Percentiles rank a stretch among this genome's conserved stretches.
Conservation (phyloP, 2,888 invertebrate species). For the Caenorhabditis zanzibari region DNA sequence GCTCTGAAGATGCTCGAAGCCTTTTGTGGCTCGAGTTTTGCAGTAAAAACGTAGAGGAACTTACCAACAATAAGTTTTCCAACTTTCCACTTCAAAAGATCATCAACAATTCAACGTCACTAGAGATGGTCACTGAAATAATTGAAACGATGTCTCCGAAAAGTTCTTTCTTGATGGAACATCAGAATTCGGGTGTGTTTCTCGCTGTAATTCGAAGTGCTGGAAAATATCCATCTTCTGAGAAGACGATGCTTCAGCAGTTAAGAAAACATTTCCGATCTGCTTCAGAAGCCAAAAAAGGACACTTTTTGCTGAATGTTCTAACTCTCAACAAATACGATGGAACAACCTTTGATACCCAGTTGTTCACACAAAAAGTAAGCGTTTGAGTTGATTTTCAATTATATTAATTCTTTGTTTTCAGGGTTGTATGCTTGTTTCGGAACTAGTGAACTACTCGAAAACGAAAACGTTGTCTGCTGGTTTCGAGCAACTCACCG, state of each 20-base stretch:
- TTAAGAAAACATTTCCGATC: conserved; percentile 64
- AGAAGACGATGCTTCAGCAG: conserved; percentile 64
- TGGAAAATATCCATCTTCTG: conserved; percentile 31
- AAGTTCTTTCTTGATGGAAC: conserved; percentile 59
- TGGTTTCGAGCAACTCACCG: conserved; percentile 53
- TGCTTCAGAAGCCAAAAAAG: conserved; percentile 65
- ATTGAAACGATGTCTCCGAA: conserved; percentile 67
- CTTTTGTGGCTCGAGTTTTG: conserved; percentile 58
- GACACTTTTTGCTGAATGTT: conserved; percentile 69
- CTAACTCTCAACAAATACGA: conserved; percentile 70
- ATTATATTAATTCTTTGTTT: not conserved
- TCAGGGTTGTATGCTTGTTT: conserved; percentile 64
- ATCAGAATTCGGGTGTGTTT: conserved; percentile 59
- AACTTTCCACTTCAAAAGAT: conserved; percentile 70
- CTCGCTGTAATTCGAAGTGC: conserved; percentile 60
- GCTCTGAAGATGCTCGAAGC: conserved; percentile 57
- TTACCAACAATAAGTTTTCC: conserved; percentile 60
- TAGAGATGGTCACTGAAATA: conserved; percentile 69
- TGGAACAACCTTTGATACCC: conserved; percentile 49
- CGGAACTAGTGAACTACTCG: conserved; percentile 61
- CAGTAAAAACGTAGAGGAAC: conserved; percentile 42
- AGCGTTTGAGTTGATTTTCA: not conserved
- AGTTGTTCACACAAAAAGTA: conserved; percentile 61
- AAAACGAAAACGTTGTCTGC: conserved; percentile 66
- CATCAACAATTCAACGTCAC: conserved; percentile 54